phyloP scores from a whole-genome alignment of 2,113 vertebrate genomes.

The Elephantulus edwardii region DNA sequence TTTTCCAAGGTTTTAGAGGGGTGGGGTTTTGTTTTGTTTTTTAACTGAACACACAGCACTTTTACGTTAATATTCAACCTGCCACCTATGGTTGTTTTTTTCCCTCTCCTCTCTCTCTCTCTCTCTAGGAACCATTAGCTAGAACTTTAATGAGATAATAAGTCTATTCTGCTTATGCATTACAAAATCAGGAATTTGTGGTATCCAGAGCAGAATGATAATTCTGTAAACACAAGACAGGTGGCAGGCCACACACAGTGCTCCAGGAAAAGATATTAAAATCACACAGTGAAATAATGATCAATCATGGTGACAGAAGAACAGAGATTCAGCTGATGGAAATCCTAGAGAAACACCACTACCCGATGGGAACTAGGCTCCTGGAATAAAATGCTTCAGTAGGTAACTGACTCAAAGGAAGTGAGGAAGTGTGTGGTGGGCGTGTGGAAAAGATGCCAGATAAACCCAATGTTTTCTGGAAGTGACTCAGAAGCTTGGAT shows the following conservation, averaged over 20 bases:
- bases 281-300: background rate
- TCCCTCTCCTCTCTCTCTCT: too few relatives aligned
- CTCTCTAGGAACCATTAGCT: background rate
- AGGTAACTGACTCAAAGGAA: background rate
- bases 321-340: background rate
- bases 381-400: background rate
- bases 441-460: background rate
- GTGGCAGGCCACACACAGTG: background rate
- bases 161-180: background rate
- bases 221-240: background rate
- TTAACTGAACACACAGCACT: too few relatives aligned
- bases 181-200: background rate
- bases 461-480: background rate
- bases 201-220: background rate
- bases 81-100: background rate
- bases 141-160: background rate
- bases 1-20: background rate
- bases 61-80: background rate
- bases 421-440: background rate
- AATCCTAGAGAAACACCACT: background rate
- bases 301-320: background rate
- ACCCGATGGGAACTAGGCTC: background rate
- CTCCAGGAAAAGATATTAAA: background rate
- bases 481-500: background rate
- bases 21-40: too few relatives aligned